A percentile compares a stretch with the other conserved stretches of the same genome.
Evolutionary conservation across 2,113 vertebrate species (phyloP).

Genomic region (Miniopterus natalensis): DNA sequence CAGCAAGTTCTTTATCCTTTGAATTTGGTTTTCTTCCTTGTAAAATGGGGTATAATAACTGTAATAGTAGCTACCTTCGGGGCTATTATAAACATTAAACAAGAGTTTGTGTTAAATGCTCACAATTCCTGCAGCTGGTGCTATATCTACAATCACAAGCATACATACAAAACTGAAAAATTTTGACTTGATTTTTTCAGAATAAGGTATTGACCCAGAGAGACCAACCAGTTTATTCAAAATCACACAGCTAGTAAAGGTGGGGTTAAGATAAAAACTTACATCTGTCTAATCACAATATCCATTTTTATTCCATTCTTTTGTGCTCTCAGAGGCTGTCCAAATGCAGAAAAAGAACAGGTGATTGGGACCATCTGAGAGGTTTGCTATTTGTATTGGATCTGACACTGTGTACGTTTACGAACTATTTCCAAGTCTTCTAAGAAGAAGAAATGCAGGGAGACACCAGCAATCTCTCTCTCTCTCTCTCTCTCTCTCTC

Average conservation of each 20-base stretch:
- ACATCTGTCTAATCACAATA: background rate
- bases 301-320: background rate
- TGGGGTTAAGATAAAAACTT: background rate
- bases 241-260: background rate
- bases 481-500: background rate
- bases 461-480: background rate
- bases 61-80: background rate
- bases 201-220: background rate
- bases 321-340: background rate
- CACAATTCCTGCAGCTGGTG: background rate
- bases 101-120: background rate
- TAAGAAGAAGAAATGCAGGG: background rate
- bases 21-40: constrained; percentile 4
- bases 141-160: background rate
- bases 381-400: background rate
- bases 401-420: background rate
- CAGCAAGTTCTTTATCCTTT: background rate
- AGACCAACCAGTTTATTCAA: background rate
- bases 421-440: background rate
- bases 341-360: background rate
- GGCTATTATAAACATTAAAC: background rate
- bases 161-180: background rate
- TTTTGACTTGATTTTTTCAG: background rate
- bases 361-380: background rate
- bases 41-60: background rate